These are phyloP conservation scores for Garra rufa DNA, from an alignment of 2,113 vertebrate genomes.

Conservation along the genomic window DNA sequence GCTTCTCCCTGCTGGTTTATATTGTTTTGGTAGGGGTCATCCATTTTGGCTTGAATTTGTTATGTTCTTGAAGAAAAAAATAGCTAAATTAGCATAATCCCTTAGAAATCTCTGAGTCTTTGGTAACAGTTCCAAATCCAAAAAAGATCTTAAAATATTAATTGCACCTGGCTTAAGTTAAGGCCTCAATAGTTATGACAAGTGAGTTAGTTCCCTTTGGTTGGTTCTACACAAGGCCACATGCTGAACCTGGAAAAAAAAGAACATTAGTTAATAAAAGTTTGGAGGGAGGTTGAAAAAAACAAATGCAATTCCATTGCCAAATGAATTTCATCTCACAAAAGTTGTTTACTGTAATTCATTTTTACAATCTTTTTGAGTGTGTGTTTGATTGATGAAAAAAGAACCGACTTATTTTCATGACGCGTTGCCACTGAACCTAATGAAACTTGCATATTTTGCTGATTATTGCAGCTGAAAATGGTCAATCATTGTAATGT, in stretches of 20 bases:
- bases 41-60: constrained; percentile 74
- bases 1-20: constrained; percentile 72
- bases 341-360: too few relatives aligned
- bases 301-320: not conserved
- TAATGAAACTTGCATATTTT: too few relatives aligned
- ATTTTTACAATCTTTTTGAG: not conserved
- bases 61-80: constrained; percentile 48
- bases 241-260: constrained; percentile 69
- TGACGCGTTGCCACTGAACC: too few relatives aligned
- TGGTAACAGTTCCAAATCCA: constrained; percentile 44
- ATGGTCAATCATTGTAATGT: too few relatives aligned
- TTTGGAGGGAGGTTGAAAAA: too few relatives aligned
- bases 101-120: constrained; percentile 47
- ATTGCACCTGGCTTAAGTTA: constrained; percentile 33
- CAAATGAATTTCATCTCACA: not conserved
- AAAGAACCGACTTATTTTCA: not conserved
- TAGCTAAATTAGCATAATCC: constrained; percentile 71
- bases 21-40: constrained; percentile 83
- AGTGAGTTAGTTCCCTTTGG: constrained; percentile 58
- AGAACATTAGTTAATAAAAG: not conserved
- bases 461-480: too few relatives aligned
- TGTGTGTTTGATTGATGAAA: not conserved
- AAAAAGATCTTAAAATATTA: not conserved
- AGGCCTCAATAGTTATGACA: constrained; percentile 57
- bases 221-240: constrained; percentile 56